These are phyloP conservation scores for Argyra leucocephala DNA, from an alignment of 2,888 invertebrate genomes.

Conservation along the genomic window DNA sequence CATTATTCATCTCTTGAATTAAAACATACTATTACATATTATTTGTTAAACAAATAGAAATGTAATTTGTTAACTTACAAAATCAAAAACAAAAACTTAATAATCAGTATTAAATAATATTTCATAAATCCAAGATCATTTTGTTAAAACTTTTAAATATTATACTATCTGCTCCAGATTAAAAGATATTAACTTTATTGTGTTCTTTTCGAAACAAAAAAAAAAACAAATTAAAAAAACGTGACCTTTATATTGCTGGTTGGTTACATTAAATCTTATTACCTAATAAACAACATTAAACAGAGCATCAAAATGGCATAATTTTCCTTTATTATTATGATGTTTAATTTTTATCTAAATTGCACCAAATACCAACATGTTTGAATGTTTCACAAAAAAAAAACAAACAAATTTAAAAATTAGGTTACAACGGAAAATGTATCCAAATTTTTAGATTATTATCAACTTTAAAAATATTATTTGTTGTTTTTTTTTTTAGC, in stretches of 20 bases:
- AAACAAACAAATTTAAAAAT: not conserved
- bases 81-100: not conserved
- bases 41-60: no score
- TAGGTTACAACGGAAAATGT: not conserved
- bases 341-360: no score
- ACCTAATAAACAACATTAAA: not conserved
- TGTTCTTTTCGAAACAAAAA: not conserved
- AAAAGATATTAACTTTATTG: not conserved
- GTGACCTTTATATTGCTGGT: not conserved
- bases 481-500: not conserved
- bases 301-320: conserved; percentile 5
- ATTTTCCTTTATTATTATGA: not conserved
- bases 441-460: no score
- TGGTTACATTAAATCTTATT: not conserved
- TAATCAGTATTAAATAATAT: not conserved
- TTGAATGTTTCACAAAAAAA: not conserved
- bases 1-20: no score
- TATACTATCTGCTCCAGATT: not conserved
- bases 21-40: no score
- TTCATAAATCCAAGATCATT: not conserved
- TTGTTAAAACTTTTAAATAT: not conserved
- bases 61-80: not conserved
- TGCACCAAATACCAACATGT: not conserved
- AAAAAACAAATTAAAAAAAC: not conserved
- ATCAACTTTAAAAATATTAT: not conserved